Evolutionary conservation across 2,888 invertebrate species (phyloP), one percentile per base, ranked within the genome.

Genomic region (Oscheius onirici): DNA sequence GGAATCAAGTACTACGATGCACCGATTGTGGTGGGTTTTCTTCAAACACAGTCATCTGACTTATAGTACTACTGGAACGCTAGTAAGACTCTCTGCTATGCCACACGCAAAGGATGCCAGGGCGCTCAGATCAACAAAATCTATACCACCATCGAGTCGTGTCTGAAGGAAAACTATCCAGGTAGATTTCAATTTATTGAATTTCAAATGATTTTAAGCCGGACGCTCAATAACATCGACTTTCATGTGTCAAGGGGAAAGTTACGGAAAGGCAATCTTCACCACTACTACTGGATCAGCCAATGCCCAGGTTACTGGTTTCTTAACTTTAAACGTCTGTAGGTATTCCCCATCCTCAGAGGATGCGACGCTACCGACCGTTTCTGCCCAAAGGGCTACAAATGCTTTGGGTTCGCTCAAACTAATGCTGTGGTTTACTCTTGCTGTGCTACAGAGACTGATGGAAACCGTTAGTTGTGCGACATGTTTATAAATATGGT

Each of bases 21-120:
- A 8, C 61, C 61, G 8, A 61, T 61, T 10, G 28, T 46, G 6
- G 61, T 61, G 26, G 6, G 60, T 41, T 43, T 40, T 40, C 17
- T 43, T 43, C n/a, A 15, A n/a, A 44, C n/a, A 26, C 10, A 61
- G 15, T 28, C 2, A 24, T 24, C 5, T 11, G 13, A 17, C 2
- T 61, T 49, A 13, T n/a, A 61, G 61, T 61, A 24, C 28, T 61
- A 61, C 46, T 61, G 13, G 20, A 61, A 61, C 43, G 22, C 28
- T 15, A 46, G 46, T 22, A 17, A n/a, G n/a, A 44, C 61, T n/a
- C 26, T 61, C 8, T 61, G 61, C 17, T 61, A 26, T 15, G 44
- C 61, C 3, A 46, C 11, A 13, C 15, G 61, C 22, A 49, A 61
- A 22, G 61, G 61, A 2, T 61, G 61, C 46, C 44, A 20, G 8